Evolutionary conservation across 2,113 vertebrate species (phyloP).

Genomic region (Pycnonotus jocosus): DNA sequence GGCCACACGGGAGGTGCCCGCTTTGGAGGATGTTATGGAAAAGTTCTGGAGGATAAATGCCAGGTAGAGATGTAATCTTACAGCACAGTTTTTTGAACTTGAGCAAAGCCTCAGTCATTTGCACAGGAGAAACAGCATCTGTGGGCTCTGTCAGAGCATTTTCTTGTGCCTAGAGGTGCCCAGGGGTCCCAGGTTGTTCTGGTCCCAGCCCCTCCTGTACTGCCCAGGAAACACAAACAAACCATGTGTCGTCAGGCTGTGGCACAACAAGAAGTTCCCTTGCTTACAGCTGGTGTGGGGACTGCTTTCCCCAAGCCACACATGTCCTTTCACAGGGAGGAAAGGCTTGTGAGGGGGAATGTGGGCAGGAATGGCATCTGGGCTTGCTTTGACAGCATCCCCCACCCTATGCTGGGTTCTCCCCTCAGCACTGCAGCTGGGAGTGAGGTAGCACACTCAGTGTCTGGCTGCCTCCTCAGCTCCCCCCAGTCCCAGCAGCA

Average conservation of each 20-base stretch:
- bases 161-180: not conserved
- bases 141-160: not conserved
- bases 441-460: rapidly evolving
- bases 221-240: not conserved
- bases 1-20: rapidly evolving
- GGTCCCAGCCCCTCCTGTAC: rapidly evolving
- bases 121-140: not conserved
- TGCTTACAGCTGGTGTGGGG: not conserved
- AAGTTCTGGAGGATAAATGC: not conserved
- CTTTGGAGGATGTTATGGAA: not conserved
- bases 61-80: not conserved
- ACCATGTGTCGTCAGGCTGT: not conserved
- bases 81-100: not conserved
- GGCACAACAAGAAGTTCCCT: not conserved
- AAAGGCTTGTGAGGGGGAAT: not conserved
- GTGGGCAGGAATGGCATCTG: not conserved
- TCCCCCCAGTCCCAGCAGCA: not conserved
- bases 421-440: not conserved
- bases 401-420: not conserved
- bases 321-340: rapidly evolving
- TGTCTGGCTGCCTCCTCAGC: not conserved
- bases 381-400: not conserved
- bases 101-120: not conserved
- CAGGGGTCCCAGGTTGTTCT: not conserved
- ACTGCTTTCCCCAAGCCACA: not conserved